Evolutionary conservation across 2,113 vertebrate species (phyloP).

Genomic region (Bubo blakistoni): DNA sequence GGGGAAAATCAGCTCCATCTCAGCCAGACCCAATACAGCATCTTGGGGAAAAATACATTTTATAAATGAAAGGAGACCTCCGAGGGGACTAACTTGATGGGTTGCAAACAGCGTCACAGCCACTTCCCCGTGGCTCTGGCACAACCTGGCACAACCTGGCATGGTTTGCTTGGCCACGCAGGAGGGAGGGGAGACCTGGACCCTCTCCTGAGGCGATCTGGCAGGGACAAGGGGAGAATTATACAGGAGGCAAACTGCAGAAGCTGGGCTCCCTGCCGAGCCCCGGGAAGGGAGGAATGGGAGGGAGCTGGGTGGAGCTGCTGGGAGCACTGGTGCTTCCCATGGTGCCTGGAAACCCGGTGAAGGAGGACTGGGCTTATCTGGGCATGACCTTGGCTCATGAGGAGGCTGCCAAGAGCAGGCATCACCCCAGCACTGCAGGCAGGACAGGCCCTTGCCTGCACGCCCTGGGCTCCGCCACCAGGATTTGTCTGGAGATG

Average conservation of each 20-base stretch:
- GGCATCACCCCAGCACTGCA: neutral
- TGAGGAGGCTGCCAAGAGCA: neutral
- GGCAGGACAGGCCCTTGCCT: neutral
- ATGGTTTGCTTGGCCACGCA: neutral
- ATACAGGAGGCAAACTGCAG: neutral
- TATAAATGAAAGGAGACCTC: neutral
- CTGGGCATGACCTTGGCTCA: neutral
- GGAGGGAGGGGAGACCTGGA: neutral
- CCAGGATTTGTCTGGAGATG: neutral
- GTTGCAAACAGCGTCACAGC: neutral
- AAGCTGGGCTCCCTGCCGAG: neutral
- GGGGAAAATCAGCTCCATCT: neutral
- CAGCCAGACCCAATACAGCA: neutral
- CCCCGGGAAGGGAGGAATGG: rapidly evolving
- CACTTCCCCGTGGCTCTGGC: neutral
- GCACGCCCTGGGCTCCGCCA: neutral
- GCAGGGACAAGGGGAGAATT: neutral
- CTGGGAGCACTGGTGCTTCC: neutral
- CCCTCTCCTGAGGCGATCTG: neutral
- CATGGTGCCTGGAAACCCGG: neutral
- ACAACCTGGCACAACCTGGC: neutral
- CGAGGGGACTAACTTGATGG: neutral
- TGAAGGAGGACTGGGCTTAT: neutral
- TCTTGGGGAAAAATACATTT: neutral
- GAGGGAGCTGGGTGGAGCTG: neutral